A percentile compares a stretch with the other conserved stretches of the same genome.
Evolutionary conservation across 2,888 invertebrate genomes (phyloP).

Genomic region (Drosophila testacea): DNA sequence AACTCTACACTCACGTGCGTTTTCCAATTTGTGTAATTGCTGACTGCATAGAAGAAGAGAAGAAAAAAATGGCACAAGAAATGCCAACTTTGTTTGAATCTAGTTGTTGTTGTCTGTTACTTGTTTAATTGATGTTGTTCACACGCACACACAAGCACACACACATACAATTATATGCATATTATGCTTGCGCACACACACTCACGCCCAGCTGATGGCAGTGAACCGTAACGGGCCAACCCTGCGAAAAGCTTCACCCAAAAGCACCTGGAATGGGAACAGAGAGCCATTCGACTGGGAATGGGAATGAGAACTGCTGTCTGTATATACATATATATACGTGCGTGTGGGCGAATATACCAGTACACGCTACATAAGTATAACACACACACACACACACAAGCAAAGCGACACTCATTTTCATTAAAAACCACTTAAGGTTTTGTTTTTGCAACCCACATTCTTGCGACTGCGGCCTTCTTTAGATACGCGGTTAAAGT

Average conservation of each 20-base stretch:
- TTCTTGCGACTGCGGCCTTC: slow-evolving; percentile 58
- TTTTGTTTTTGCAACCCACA: slow-evolving; percentile 76
- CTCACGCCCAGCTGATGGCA: slow-evolving; percentile 65
- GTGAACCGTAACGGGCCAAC: slow-evolving; percentile 76
- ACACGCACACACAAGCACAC: slow-evolving; percentile 58
- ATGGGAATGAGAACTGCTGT: slow-evolving; percentile 27
- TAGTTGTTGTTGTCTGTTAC: slow-evolving; percentile 27
- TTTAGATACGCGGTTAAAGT: slow-evolving; percentile 55
- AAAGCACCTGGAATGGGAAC: slow-evolving; percentile 57
- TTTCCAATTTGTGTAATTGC: slow-evolving; percentile 74
- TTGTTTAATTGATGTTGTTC: slow-evolving; percentile 68
- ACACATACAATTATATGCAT: neutral
- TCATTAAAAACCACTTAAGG: slow-evolving; percentile 79
- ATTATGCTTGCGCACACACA: slow-evolving; percentile 12
- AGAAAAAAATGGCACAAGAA: slow-evolving; percentile 39
- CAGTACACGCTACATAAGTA: slow-evolving; percentile 28
- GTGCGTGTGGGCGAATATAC: slow-evolving; percentile 37
- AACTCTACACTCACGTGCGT: slow-evolving; percentile 57
- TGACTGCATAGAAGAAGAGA: slow-evolving; percentile 22
- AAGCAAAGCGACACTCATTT: slow-evolving; percentile 59
- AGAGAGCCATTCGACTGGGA: slow-evolving; percentile 39
- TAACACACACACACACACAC: slow-evolving; percentile 25
- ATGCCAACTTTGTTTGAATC: slow-evolving; percentile 59
- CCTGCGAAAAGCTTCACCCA: slow-evolving; percentile 61
- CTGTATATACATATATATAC: slow-evolving; percentile 31